phyloP scores from a whole-genome alignment of 1,140 invertebrate genomes.

The Tetragnatha versicolor region DNA sequence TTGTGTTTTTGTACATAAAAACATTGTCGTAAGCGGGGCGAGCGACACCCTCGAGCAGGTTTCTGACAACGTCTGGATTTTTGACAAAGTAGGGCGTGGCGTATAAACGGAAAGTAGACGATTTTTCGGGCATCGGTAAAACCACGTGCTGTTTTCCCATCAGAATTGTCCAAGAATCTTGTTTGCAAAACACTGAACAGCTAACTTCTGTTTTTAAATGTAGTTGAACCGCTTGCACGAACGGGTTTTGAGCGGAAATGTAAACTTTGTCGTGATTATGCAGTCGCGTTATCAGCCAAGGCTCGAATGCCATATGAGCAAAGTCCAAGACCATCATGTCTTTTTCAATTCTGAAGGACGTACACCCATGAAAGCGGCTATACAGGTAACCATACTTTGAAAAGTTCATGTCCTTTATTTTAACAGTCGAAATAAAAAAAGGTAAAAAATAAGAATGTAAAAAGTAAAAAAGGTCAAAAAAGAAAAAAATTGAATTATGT shows the following conservation, averaged over 20 bases:
- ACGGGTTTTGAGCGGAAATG: not conserved
- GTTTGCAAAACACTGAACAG: not conserved
- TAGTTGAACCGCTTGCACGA: not conserved
- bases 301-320: not conserved
- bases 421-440: too few relatives aligned
- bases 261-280: not conserved
- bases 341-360: not conserved
- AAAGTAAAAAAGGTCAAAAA: too few relatives aligned
- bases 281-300: not conserved
- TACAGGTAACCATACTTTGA: not conserved
- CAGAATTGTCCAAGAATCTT: not conserved
- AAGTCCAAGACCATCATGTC: not conserved
- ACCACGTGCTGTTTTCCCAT: not conserved
- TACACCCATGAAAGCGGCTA: slow-evolving; percentile 11
- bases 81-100: slow-evolving; percentile 4
- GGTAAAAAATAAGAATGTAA: too few relatives aligned
- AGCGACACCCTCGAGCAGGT: not conserved
- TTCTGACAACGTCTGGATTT: not conserved
- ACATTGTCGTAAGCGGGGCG: not conserved
- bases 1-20: not conserved
- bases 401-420: slow-evolving; percentile 25
- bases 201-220: not conserved
- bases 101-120: not conserved
- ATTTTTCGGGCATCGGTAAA: not conserved
- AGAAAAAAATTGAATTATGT: too few relatives aligned